Evolutionary conservation across 1,140 invertebrate species (phyloP).

Genomic region (Apis laboriosa): DNA sequence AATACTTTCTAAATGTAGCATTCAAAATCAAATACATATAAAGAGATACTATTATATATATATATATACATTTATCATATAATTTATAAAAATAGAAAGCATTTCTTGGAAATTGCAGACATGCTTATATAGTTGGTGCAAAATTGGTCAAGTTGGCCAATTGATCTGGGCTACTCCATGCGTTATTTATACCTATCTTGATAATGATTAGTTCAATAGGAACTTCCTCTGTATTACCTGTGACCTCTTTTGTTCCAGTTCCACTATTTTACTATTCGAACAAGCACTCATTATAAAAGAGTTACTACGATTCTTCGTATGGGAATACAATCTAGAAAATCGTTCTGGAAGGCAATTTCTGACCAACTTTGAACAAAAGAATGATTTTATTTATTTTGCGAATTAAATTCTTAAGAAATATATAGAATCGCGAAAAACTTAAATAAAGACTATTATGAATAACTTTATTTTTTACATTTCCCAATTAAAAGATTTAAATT

Average conservation of each 20-base stretch:
- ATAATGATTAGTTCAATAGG: conserved; percentile 69
- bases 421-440: neutral
- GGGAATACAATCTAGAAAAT: conserved; percentile 33
- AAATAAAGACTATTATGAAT: neutral
- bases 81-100: neutral
- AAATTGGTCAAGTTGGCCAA: conserved; percentile 58
- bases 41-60: neutral
- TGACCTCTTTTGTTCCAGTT: conserved; percentile 66
- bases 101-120: conserved; percentile 40
- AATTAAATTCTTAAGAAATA: neutral
- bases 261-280: conserved; percentile 51
- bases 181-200: conserved; percentile 66
- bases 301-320: conserved; percentile 14
- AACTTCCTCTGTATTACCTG: conserved; percentile 66
- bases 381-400: neutral
- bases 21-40: neutral
- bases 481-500: no score
- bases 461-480: no score
- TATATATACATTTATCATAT: no score
- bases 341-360: neutral
- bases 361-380: neutral
- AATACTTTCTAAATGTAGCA: neutral
- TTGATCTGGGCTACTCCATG: conserved; percentile 53
- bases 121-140: conserved; percentile 1
- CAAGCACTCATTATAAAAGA: conserved; percentile 41